These are phyloP conservation scores for Pemphredon lugubris DNA, from an alignment of 2,888 invertebrate genomes.

Conservation along the genomic window DNA sequence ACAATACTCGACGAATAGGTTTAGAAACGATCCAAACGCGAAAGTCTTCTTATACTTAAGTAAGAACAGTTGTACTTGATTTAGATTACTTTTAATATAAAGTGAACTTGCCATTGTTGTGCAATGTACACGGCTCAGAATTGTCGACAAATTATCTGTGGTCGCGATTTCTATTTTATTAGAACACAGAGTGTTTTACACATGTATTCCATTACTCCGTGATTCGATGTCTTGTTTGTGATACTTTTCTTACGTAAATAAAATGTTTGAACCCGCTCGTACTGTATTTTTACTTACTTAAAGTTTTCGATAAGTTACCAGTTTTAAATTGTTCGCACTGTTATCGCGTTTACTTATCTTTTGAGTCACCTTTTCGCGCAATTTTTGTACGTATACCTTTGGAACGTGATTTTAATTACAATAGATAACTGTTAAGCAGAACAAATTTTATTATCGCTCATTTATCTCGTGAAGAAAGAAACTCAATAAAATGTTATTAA, in stretches of 20 bases:
- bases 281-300: background rate
- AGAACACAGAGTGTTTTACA: conserved; percentile 12
- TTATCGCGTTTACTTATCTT: too few relatives aligned
- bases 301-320: too few relatives aligned
- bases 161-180: too few relatives aligned
- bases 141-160: too few relatives aligned
- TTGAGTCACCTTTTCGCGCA: too few relatives aligned
- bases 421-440: too few relatives aligned
- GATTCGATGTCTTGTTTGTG: conserved; percentile 43
- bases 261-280: background rate
- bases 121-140: background rate
- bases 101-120: background rate
- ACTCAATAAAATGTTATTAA: too few relatives aligned
- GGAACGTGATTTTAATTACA: too few relatives aligned
- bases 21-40: conserved; percentile 6
- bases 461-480: too few relatives aligned
- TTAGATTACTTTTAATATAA: conserved; percentile 24
- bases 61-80: conserved; percentile 19
- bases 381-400: too few relatives aligned
- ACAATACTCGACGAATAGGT: conserved; percentile 46
- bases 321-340: too few relatives aligned
- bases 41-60: conserved; percentile 24
- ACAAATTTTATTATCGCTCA: too few relatives aligned
- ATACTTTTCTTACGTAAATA: conserved; percentile 44
- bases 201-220: conserved; percentile 26